phyloP scores from a whole-genome alignment of 2,113 vertebrate genomes.

The Vidua macroura region DNA sequence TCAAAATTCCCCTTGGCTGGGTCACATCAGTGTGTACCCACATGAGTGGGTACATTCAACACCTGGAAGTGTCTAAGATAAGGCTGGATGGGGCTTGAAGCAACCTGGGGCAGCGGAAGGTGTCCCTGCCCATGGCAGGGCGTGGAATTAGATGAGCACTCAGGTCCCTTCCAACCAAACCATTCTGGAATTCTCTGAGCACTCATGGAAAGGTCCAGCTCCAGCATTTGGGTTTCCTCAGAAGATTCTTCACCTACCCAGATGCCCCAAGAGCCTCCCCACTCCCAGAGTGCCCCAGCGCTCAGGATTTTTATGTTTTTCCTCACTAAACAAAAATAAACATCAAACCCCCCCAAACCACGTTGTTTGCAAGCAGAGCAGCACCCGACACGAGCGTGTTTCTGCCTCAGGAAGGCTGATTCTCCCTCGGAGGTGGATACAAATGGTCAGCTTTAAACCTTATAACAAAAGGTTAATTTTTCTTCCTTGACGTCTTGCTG shows the following conservation, averaged over 20 bases:
- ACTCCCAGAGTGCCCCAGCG: accelerated
- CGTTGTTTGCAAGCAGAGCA: background rate
- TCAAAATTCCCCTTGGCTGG: background rate
- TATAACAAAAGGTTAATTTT: constrained; percentile 60
- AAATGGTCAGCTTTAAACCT: background rate
- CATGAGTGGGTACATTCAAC: accelerated
- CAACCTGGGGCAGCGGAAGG: background rate
- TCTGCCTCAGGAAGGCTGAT: background rate
- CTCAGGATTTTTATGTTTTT: background rate
- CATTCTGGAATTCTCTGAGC: background rate
- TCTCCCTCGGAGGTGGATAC: background rate
- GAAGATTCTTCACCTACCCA: background rate
- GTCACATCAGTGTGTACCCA: accelerated
- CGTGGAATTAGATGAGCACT: background rate
- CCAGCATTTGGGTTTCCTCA: background rate
- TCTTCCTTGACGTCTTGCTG: constrained; percentile 59
- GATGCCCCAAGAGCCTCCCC: background rate
- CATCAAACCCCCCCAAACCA: accelerated
- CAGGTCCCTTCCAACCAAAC: background rate
- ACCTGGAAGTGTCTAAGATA: background rate
- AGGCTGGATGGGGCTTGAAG: background rate
- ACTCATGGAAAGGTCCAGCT: background rate
- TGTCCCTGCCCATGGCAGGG: background rate
- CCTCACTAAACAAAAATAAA: background rate
- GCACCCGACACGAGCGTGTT: accelerated